A percentile compares a stretch with the other conserved stretches of the same genome.
phyloP scores from a whole-genome alignment of 1,140 invertebrate genomes.

The Leguminivora glycinivorella region DNA sequence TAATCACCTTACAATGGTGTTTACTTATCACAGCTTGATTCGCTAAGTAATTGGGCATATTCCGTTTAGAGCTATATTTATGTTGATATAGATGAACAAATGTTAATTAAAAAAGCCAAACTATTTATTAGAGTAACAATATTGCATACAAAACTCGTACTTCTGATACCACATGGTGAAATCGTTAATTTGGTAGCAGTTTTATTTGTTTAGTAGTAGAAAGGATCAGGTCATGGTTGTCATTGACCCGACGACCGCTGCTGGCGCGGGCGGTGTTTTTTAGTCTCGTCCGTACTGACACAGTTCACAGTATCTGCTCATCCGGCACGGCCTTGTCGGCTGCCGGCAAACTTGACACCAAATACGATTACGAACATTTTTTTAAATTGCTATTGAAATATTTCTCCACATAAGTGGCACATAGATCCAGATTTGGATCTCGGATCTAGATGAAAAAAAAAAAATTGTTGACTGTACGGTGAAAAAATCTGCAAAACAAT shows the following conservation, averaged over 20 bases:
- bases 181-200: conserved; percentile 7
- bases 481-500: too few relatives aligned
- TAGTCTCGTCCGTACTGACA: conserved; percentile 65
- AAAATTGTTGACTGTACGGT: too few relatives aligned
- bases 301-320: conserved; percentile 67
- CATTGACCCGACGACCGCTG: conserved; percentile 61
- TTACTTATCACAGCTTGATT: background rate
- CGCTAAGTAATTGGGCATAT: background rate
- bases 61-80: background rate
- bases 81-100: too few relatives aligned
- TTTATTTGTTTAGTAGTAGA: conserved; percentile 37
- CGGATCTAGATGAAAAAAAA: too few relatives aligned
- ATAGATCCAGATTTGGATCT: background rate
- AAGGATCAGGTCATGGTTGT: conserved; percentile 54
- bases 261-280: conserved; percentile 51
- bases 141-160: background rate
- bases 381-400: background rate
- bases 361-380: background rate
- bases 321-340: conserved; percentile 63
- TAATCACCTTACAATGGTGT: background rate
- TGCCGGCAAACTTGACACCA: conserved; percentile 19
- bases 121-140: background rate
- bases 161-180: background rate
- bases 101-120: too few relatives aligned
- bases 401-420: background rate